These are phyloP conservation scores for Micromys minutus DNA, from an alignment of 2,113 vertebrate species.

Conservation along the genomic window DNA sequence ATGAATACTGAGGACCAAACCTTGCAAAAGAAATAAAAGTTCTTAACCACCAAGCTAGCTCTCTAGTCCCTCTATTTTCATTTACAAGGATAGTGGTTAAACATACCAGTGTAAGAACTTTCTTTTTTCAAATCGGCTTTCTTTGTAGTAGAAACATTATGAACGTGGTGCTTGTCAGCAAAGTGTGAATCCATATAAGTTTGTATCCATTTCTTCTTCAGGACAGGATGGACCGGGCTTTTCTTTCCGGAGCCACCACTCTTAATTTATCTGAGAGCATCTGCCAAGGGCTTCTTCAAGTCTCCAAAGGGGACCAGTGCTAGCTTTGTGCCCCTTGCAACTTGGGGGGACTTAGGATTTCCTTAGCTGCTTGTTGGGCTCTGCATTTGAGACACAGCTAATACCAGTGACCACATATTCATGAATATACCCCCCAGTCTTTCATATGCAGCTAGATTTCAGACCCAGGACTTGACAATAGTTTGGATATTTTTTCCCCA, in stretches of 20 bases:
- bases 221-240: conserved; percentile 69
- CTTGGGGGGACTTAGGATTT: fast-evolving
- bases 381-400: not conserved
- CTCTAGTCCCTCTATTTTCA: not conserved
- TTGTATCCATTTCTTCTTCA: not conserved
- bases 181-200: not conserved
- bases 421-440: fast-evolving
- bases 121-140: conserved; percentile 52
- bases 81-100: conserved; percentile 2
- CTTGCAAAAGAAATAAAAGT: not conserved
- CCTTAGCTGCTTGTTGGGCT: not conserved
- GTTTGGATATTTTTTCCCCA: not conserved
- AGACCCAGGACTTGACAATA: not conserved
- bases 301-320: fast-evolving
- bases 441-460: not conserved
- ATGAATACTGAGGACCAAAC: too few species aligned
- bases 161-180: not conserved
- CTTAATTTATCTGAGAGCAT: not conserved
- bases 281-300: fast-evolving
- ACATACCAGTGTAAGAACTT: conserved; percentile 16
- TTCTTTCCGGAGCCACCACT: conserved; percentile 49
- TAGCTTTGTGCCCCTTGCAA: too few species aligned
- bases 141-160: not conserved
- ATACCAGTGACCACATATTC: not conserved
- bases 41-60: not conserved